Percentiles rank a stretch among this genome's conserved stretches.
Evolutionary conservation across 1,140 invertebrate species (phyloP).

Genomic region (Plectrocnemia conspersa): DNA sequence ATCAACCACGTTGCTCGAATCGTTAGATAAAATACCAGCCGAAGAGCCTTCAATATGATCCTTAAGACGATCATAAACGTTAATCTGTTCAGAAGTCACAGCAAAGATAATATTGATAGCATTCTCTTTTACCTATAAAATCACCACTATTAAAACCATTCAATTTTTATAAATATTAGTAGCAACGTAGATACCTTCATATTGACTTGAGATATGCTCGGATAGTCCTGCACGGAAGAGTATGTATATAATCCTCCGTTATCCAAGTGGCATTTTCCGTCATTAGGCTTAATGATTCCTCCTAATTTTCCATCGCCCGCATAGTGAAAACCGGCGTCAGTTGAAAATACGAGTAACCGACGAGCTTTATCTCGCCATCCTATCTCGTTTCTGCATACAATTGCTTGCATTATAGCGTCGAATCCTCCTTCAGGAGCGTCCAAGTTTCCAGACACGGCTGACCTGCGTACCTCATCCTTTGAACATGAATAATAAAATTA

Average conservation of each 20-base stretch:
- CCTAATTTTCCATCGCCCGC: constrained; percentile 94
- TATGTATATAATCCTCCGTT: constrained; percentile 70
- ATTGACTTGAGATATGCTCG: constrained; percentile 92
- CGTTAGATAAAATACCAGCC: constrained; percentile 76
- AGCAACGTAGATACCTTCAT: constrained; percentile 57
- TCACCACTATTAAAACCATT: background rate
- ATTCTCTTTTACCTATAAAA: constrained; percentile 74
- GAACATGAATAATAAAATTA: no score
- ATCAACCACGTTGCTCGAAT: constrained; percentile 91
- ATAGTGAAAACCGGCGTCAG: constrained; percentile 96
- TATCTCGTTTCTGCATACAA: constrained; percentile 82
- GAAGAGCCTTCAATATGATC: constrained; percentile 78
- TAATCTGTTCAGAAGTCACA: constrained; percentile 81
- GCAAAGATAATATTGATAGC: constrained; percentile 98
- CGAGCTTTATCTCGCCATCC: constrained; percentile 84
- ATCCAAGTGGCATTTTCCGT: constrained; percentile 84
- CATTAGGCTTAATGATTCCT: constrained; percentile 91
- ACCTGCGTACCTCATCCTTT: constrained; percentile 66
- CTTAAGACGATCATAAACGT: constrained; percentile 78
- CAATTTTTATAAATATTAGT: background rate
- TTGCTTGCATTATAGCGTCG: constrained; percentile 98
- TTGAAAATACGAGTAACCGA: constrained; percentile 92
- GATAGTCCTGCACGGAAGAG: constrained; percentile 86
- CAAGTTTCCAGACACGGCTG: constrained; percentile 91
- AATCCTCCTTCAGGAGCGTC: constrained; percentile 98